Percentiles rank a stretch among this genome's conserved stretches.
These are phyloP conservation scores for Ambastaia sidthimunki DNA, from an alignment of 2,797 vertebrate genomes.

Conservation along the genomic window DNA sequence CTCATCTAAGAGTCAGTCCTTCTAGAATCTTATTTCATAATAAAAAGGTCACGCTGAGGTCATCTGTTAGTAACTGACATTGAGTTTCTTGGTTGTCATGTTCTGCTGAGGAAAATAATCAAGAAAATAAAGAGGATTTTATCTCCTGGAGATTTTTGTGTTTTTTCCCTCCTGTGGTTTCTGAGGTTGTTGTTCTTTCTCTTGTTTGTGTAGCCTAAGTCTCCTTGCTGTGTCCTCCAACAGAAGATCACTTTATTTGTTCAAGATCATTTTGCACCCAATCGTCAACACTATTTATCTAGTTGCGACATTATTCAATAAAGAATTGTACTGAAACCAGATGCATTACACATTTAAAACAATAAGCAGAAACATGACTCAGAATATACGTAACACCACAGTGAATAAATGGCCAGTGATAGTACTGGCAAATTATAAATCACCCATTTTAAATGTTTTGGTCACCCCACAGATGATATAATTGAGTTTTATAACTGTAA, in stretches of 20 bases:
- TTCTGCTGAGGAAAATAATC: background rate
- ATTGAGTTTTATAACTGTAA: background rate
- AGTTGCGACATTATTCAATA: conserved; percentile 1
- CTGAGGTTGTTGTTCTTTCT: background rate
- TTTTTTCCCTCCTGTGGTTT: background rate
- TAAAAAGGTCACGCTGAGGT: background rate
- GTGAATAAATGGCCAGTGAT: background rate
- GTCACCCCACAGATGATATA: background rate
- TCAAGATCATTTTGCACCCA: conserved; percentile 5
- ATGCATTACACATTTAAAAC: background rate
- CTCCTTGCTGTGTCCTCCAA: background rate
- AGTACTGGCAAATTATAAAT: background rate
- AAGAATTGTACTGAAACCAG: background rate
- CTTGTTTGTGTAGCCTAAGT: background rate
- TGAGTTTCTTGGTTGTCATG: background rate
- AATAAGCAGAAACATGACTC: background rate
- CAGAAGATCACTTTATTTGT: conserved; percentile 1
- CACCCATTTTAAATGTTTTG: background rate
- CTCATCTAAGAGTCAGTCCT: background rate
- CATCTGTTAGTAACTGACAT: background rate
- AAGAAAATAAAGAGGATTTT: background rate
- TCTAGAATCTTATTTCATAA: background rate
- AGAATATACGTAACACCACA: background rate
- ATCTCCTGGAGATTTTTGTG: background rate
- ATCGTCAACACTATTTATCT: background rate